Evolutionary conservation across 1,140 invertebrate genomes (phyloP).

Genomic region (Ceratitis capitata): DNA sequence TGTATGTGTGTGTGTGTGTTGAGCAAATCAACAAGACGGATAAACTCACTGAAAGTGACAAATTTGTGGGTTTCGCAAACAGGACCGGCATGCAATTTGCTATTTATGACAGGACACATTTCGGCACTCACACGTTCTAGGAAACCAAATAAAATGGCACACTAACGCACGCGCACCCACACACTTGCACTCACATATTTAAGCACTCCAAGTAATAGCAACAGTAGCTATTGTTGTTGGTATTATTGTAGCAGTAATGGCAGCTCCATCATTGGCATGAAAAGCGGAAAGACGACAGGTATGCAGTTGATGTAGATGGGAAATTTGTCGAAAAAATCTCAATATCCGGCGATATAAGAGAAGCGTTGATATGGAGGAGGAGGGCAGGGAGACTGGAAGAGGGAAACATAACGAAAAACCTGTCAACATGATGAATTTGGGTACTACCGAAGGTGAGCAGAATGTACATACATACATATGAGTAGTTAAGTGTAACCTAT

Average conservation of each 20-base stretch:
- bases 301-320: background rate
- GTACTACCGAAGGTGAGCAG: background rate
- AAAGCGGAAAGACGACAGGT: background rate
- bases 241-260: too few species aligned
- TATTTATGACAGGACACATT: slow-evolving; percentile 18
- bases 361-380: too few species aligned
- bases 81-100: slow-evolving; percentile 30
- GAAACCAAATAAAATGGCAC: background rate
- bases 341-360: background rate
- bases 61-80: slow-evolving; percentile 23
- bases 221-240: too few species aligned
- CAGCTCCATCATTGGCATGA: background rate
- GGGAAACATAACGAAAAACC: background rate
- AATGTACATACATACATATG: too few species aligned
- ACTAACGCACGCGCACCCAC: background rate
- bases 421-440: slow-evolving; percentile 18
- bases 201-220: too few species aligned
- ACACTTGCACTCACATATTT: too few species aligned
- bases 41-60: slow-evolving; percentile 17
- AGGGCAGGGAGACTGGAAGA: too few species aligned
- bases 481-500: too few species aligned
- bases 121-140: background rate
- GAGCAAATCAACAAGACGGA: slow-evolving; percentile 1
- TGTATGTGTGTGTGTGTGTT: background rate
- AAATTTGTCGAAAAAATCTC: slow-evolving; percentile 11